phyloP scores from a whole-genome alignment of 2,888 invertebrate genomes.

The Eupeodes luniger region DNA sequence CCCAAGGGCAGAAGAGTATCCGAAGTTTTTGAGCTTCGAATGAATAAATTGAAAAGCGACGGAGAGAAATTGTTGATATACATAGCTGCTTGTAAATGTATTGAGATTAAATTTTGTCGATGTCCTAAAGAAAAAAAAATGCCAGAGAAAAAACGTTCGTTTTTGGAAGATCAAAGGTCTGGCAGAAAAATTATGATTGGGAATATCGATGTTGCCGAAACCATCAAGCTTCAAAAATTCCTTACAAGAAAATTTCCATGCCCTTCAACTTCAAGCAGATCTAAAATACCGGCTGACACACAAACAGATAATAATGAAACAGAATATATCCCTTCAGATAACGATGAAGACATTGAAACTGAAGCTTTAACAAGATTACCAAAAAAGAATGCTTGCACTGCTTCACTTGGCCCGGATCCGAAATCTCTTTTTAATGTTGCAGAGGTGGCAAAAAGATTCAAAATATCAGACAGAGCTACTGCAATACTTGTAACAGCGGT shows the following conservation, averaged over 20 bases:
- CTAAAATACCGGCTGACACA: neutral
- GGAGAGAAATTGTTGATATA: neutral
- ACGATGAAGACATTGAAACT: no score
- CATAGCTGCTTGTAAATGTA: neutral
- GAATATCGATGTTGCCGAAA: slow-evolving; percentile 1
- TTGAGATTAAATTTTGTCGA: neutral
- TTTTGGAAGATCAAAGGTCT: slow-evolving; percentile 1
- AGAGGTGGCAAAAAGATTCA: neutral
- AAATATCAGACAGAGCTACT: slow-evolving; percentile 11
- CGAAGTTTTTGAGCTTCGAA: no score
- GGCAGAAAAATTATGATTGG: neutral
- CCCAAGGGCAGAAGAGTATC: no score
- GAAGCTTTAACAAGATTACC: neutral
- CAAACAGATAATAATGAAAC: neutral
- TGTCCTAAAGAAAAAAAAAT: neutral
- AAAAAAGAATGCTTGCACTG: neutral
- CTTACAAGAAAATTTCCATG: neutral
- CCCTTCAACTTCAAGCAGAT: no score
- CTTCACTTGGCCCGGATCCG: neutral
- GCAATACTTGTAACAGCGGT: neutral
- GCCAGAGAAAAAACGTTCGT: neutral
- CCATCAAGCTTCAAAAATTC: neutral
- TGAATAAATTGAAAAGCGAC: no score
- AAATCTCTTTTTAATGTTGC: no score
- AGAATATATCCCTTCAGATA: neutral